Conservation (phyloP, 2,888 invertebrate species). For the Neuroscelio doddi region DNA sequence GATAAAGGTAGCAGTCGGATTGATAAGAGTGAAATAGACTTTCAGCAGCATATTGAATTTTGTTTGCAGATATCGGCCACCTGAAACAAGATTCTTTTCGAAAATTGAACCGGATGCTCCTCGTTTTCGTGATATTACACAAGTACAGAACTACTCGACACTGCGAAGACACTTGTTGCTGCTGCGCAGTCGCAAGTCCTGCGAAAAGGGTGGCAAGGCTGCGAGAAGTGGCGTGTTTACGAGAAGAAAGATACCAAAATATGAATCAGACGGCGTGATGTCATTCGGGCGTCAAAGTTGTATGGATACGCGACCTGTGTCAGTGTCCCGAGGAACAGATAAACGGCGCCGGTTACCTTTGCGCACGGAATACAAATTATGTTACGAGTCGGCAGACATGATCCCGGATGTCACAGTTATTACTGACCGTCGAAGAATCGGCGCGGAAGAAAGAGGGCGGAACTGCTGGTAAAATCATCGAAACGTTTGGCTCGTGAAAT, state of each 20-base stretch:
- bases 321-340: background rate
- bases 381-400: conserved; percentile 19
- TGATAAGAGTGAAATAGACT: too few species aligned
- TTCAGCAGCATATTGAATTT: background rate
- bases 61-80: conserved; percentile 3
- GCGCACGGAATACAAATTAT: background rate
- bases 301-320: conserved; percentile 5
- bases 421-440: background rate
- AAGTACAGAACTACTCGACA: background rate
- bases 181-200: conserved; percentile 26
- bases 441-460: background rate
- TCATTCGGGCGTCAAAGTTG: conserved; percentile 16
- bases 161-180: conserved; percentile 40
- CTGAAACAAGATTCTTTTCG: too few species aligned
- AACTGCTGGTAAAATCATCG: background rate
- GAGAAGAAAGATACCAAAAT: conserved; percentile 9
- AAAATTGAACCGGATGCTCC: background rate
- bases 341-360: background rate
- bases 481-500: background rate
- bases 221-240: conserved; percentile 8
- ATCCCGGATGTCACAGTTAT: conserved; percentile 8
- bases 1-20: too few species aligned
- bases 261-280: conserved; percentile 31
- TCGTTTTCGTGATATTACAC: background rate
- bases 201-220: conserved; percentile 11